These are phyloP conservation scores for Apis mellifera DNA, from an alignment of 1,140 invertebrate species.

Conservation along the genomic window Amel_HAv3.1 CM009938.2:1560001-1560500, in stretches of 20 bases:
- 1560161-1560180: constrained; percentile 76
- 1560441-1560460: too few relatives aligned
- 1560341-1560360: constrained; percentile 41
- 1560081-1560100: constrained; percentile 76
- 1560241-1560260: constrained; percentile 68
- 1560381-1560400: neutral
- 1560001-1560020: neutral
- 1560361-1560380: constrained; percentile 33
- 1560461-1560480: too few relatives aligned
- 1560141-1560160: constrained; percentile 78
- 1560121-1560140: constrained; percentile 78
- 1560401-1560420: too few relatives aligned
- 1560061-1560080: constrained; percentile 72
- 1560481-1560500: too few relatives aligned
- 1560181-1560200: constrained; percentile 74
- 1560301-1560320: neutral
- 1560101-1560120: constrained; percentile 79
- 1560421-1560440: too few relatives aligned
- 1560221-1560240: constrained; percentile 63
- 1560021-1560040: neutral
- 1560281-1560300: constrained; percentile 34
- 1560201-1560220: constrained; percentile 72
- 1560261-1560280: constrained; percentile 67
- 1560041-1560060: constrained; percentile 67
- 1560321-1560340: neutral